Evolutionary conservation across 2,888 invertebrate species (phyloP).

Genomic region (Nomada lathburiana): DNA sequence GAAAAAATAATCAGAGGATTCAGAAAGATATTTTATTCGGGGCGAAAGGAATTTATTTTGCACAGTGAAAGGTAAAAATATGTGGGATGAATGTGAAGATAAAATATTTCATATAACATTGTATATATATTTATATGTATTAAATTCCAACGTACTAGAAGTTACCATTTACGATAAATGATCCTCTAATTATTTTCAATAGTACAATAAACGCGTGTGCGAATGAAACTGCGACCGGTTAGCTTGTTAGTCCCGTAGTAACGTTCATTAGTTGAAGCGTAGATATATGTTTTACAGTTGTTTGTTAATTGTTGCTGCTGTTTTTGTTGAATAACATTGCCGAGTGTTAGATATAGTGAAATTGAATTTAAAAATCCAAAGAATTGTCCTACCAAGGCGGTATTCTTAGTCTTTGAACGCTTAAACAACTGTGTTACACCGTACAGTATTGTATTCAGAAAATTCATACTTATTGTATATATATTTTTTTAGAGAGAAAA

Average conservation of each 20-base stretch:
- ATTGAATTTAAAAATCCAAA: conserved; percentile 17
- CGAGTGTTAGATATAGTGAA: conserved; percentile 33
- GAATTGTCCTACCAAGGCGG: conserved; percentile 2
- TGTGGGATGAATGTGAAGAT: too few relatives aligned
- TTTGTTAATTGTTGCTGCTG: conserved; percentile 28
- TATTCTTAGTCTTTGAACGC: conserved; percentile 24
- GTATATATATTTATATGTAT: too few relatives aligned
- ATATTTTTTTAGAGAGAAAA: conserved; percentile 9
- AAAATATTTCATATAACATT: too few relatives aligned
- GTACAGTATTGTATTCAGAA: too few relatives aligned
- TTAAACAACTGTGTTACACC: not conserved
- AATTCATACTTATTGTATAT: not conserved
- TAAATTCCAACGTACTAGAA: too few relatives aligned
- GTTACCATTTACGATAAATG: not conserved
- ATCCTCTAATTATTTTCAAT: conserved; percentile 27
- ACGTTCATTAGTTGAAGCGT: conserved; percentile 33
- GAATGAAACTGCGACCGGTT: conserved; percentile 30
- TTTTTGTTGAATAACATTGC: conserved; percentile 25
- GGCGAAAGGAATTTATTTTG: too few relatives aligned
- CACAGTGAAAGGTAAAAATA: not conserved
- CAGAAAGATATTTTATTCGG: not conserved
- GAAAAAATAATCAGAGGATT: conserved; percentile 19
- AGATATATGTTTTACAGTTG: conserved; percentile 25
- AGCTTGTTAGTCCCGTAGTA: conserved; percentile 44
- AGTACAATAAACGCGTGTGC: conserved; percentile 30